A percentile compares a stretch with the other conserved stretches of the same genome.
Evolutionary conservation across 2,888 invertebrate genomes (phyloP).

Genomic region (Caenorhabditis sinica): DNA sequence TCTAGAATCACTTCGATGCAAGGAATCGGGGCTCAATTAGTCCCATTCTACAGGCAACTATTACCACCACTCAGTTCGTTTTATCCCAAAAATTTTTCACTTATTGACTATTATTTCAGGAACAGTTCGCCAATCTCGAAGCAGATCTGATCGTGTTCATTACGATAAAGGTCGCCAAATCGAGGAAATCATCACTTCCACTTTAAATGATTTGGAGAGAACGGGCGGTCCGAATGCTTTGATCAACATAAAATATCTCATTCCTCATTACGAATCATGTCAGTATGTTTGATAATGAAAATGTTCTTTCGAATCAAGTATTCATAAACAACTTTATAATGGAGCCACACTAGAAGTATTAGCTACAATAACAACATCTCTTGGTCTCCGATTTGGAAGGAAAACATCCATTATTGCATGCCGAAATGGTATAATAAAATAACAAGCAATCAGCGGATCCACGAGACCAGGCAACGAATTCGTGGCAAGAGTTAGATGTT

Average conservation of each 20-base stretch:
- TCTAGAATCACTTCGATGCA: conserved; percentile 72
- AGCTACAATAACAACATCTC: conserved; percentile 11
- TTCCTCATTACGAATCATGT: conserved; percentile 96
- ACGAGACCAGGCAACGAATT: conserved; percentile 36
- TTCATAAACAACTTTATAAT: not conserved
- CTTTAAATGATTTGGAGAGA: conserved; percentile 92
- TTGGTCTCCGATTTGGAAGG: not conserved
- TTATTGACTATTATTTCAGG: conserved; percentile 45
- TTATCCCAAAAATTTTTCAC: not conserved
- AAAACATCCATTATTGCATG: conserved; percentile 23
- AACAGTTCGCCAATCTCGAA: conserved; percentile 63
- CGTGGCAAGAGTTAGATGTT: conserved; percentile 37
- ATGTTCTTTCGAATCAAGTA: not conserved
- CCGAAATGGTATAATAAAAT: conserved; percentile 58
- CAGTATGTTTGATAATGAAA: conserved; percentile 46
- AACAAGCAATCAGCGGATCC: conserved; percentile 49
- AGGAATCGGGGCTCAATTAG: conserved; percentile 94
- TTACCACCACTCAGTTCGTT: conserved; percentile 90
- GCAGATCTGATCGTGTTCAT: conserved; percentile 62
- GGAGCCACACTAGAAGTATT: conserved; percentile 16
- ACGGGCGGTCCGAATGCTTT: conserved; percentile 97
- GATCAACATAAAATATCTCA: conserved; percentile 98
- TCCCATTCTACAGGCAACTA: conserved; percentile 97
- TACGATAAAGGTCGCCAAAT: conserved; percentile 65
- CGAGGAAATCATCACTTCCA: conserved; percentile 66